Base-by-base conservation (phyloP, 2,797 vertebrate genomes). In the Chloroceryle amazona region DNA sequence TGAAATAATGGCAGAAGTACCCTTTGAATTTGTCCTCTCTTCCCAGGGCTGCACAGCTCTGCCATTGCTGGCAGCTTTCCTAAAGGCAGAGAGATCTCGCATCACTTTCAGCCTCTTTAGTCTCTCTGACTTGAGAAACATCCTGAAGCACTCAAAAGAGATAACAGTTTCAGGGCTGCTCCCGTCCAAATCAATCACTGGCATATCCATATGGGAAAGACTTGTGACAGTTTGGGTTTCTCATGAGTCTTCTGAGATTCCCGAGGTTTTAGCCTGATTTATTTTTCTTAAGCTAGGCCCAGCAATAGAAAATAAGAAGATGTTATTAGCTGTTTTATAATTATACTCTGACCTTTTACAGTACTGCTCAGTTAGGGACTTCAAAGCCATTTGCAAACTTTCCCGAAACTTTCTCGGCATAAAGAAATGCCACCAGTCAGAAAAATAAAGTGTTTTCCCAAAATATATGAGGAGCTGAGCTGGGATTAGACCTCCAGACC, bases 241-340 rank as follows among this genome's bases (percentile, higher is more conserved):
- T 91, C 33, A 19, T 12, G 57, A 76, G 83, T 63, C 52, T 88
- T 86, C 78, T 46, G 52, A 87, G 52, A 76, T 73, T 71, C 52
- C 61, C 4, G 6, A 85, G 44, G 61, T 62, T 89, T 89, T 71
- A 73, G 35, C 33, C 22, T 28, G n/a, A 90, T 72, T 85, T 54
- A 61, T 74, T 95, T 94, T 85, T 54, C 84, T 87, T 78, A 65
- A 81, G 19, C 44, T 46, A 54, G 33, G 41, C 47, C 68, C 75
- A 81, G 95, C 41, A 89, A 87, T 6, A 86, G 91, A 46, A 93
- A 95, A 76, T 75, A 46, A 85, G 62, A 81, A 28, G 60, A 82
- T 22, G 54, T 61, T 94, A 67, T 95, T 92, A 73, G 52, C 37
- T 85, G 19, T 78, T 94, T 91, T 71, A 51, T 89, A 94, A 95